Conservation (phyloP, 2,888 invertebrate species). For the Tigriopus californicus region DNA sequence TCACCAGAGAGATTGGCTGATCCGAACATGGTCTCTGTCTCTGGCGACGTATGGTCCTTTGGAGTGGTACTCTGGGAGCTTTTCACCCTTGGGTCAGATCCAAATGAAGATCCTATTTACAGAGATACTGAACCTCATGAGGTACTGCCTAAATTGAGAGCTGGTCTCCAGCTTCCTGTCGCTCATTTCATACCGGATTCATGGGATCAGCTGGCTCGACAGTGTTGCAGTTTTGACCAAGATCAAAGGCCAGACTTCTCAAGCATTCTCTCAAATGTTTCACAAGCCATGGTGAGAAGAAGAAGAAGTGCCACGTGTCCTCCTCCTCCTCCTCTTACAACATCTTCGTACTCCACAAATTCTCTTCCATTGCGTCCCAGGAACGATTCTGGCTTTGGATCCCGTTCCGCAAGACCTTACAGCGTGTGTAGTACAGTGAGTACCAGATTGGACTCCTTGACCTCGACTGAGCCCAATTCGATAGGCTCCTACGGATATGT, state of each 20-base stretch:
- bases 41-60: slow-evolving; percentile 1
- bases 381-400: too few relatives aligned
- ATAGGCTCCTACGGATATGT: too few relatives aligned
- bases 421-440: too few relatives aligned
- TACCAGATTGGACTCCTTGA: too few relatives aligned
- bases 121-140: background rate
- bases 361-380: too few relatives aligned
- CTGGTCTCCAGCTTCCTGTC: background rate
- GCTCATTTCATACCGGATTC: background rate
- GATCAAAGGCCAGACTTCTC: background rate
- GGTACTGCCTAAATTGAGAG: background rate
- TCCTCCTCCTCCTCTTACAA: too few relatives aligned
- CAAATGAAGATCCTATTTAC: background rate
- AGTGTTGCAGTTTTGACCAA: background rate
- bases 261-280: background rate
- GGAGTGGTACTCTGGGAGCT: background rate
- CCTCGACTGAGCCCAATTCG: too few relatives aligned
- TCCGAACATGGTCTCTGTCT: background rate
- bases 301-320: too few relatives aligned
- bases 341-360: too few relatives aligned
- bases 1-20: background rate
- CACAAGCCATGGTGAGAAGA: too few relatives aligned
- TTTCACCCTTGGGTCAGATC: background rate
- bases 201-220: background rate
- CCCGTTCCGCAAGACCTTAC: too few relatives aligned